Evolutionary conservation across 2,797 vertebrate species (phyloP).

Genomic region (Gorsachius magnificus): DNA sequence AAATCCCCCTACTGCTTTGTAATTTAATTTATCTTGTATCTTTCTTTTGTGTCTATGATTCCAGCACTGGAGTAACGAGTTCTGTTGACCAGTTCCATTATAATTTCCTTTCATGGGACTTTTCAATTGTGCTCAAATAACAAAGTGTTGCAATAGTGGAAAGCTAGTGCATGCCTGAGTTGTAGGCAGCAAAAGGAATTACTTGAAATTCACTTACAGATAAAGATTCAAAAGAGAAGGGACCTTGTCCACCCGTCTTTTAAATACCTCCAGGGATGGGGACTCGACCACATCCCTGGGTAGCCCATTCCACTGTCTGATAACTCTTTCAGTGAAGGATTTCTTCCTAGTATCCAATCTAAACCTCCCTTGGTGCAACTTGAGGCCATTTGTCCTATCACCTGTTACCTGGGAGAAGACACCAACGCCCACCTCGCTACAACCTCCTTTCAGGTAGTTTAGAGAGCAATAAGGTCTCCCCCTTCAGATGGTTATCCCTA

Average conservation of each 20-base stretch:
- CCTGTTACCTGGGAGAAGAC: too few relatives aligned
- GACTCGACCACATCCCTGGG: too few relatives aligned
- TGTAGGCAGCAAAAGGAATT: neutral
- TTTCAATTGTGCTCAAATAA: neutral
- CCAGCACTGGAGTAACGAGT: neutral
- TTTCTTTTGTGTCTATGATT: neutral
- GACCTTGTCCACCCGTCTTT: too few relatives aligned
- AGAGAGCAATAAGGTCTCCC: too few relatives aligned
- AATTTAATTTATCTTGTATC: neutral
- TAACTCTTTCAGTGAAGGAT: too few relatives aligned
- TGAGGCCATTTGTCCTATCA: too few relatives aligned
- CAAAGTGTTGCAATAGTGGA: neutral
- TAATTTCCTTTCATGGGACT: neutral
- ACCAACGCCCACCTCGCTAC: too few relatives aligned
- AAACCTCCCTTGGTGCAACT: too few relatives aligned
- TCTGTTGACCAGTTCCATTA: neutral
- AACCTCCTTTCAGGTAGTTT: too few relatives aligned
- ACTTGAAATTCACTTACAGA: neutral
- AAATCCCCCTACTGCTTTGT: neutral
- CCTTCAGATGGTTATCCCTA: neutral
- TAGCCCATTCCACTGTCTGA: too few relatives aligned
- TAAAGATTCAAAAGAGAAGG: neutral
- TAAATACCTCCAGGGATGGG: too few relatives aligned
- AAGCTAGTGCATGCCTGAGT: neutral
- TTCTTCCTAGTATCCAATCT: too few relatives aligned